Evolutionary conservation across 2,113 vertebrate species (phyloP).

Genomic region (Actenoides hombroni): DNA sequence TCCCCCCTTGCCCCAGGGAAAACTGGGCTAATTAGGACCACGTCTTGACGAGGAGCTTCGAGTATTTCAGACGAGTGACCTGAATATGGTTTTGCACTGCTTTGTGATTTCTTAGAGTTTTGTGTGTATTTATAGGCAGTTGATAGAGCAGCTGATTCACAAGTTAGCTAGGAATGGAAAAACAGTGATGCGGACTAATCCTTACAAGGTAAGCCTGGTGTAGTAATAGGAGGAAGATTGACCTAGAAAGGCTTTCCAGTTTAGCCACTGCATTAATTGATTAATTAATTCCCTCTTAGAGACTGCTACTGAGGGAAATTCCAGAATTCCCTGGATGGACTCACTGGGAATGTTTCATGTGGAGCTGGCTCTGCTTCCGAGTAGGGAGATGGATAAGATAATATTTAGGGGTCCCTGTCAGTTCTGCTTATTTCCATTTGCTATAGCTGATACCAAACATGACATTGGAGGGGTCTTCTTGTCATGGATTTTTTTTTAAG

Average conservation of each 20-base stretch:
- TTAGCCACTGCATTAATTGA: not conserved
- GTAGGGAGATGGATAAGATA: not conserved
- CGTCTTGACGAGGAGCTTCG: not conserved
- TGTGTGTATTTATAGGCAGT: not conserved
- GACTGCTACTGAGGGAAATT: not conserved
- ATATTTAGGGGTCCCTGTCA: not conserved
- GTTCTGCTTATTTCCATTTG: not conserved
- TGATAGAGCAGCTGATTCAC: not conserved
- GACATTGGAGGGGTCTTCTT: accelerated
- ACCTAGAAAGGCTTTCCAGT: not conserved
- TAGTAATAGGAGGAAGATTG: not conserved
- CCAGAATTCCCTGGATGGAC: not conserved
- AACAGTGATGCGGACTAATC: not conserved
- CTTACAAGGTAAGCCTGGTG: not conserved
- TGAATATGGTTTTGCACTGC: not conserved
- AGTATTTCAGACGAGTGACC: not conserved
- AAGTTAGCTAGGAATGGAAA: not conserved
- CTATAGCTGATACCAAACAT: not conserved
- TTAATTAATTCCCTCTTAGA: not conserved
- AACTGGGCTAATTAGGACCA: not conserved
- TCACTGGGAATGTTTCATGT: not conserved
- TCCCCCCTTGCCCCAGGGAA: not conserved
- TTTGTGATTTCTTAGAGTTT: not conserved
- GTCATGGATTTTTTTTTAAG: not conserved
- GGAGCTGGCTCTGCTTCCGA: not conserved